Base-by-base conservation (phyloP, 2,797 vertebrate species). In the Halcyon smyrnensis region DNA sequence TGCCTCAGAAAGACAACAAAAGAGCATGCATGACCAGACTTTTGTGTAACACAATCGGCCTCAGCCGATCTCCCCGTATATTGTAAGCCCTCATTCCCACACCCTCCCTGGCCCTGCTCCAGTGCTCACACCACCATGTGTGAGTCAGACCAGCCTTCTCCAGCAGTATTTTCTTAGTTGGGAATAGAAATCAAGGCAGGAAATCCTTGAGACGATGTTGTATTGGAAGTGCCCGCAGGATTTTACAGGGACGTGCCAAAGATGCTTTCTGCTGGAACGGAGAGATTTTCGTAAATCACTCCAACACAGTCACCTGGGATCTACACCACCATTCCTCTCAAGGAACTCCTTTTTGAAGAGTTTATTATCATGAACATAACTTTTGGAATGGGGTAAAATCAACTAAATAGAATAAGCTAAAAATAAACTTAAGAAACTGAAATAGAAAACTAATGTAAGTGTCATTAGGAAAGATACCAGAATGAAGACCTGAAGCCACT, bases 1-100 rank as follows among this genome's bases (percentile, higher is more conserved):
- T 34, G 43, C 59, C 80, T 63, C n/a, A 11, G 43, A 94, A 95
- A 88, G 53, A 75, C 80, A 91, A 89, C 53, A 91, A 60, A 83
- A 25, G 73, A 34, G 28, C 46, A n/a, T 2, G 70, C 50, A 18
- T 84, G 94, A 51, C 67, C 5, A 7, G 9, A 24, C 73, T 43
- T 32, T 75, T 63, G 86, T 50, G 50, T n/a, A 86, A 78, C 56
- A 37, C 8, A 7, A 59, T 39, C 18, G 1, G 76, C 69, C 80
- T 9, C 56, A 27, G 11, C 48, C 20, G 0, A 19, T 45, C 73
- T 71, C 65, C 56, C 82, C 43, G 5, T 2, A 1, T 3, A 32
- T 30, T 7, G 23, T 0, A 60, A 84, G 69, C 25, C 11, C 28
- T 0, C 0, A 48, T 62, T 89, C 89, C 91, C 78, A 87, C 84